These are phyloP conservation scores for Aegotheles bennettii DNA, from an alignment of 2,113 vertebrate genomes.

Conservation along the genomic window DNA sequence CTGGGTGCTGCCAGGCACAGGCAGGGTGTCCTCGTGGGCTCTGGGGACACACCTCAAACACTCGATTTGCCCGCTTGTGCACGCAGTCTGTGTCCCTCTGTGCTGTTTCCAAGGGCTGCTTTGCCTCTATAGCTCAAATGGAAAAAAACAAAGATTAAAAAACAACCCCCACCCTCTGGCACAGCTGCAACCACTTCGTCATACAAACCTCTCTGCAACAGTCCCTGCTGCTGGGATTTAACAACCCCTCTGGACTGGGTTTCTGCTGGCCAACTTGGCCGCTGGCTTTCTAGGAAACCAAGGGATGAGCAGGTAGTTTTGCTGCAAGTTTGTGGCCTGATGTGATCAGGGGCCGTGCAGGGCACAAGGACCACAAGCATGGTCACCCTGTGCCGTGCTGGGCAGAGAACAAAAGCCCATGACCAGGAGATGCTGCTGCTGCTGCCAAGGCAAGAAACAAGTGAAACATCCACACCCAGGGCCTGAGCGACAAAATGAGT, in stretches of 20 bases:
- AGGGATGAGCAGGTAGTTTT: not conserved
- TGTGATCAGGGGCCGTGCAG: accelerated
- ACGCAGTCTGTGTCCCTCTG: accelerated
- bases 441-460: not conserved
- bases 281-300: not conserved
- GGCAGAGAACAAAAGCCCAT: not conserved
- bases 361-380: accelerated
- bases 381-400: not conserved
- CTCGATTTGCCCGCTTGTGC: accelerated
- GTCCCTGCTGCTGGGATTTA: not conserved
- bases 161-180: not conserved
- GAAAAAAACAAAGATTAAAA: not conserved
- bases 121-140: not conserved
- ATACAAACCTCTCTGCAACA: not conserved
- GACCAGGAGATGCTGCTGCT: not conserved
- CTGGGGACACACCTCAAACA: not conserved
- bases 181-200: accelerated
- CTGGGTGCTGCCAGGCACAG: not conserved
- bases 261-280: not conserved
- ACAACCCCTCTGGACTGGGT: not conserved
- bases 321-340: not conserved
- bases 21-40: not conserved
- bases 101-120: accelerated
- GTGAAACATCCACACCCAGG: not conserved
- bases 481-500: not conserved